Conservation (phyloP, 2,797 vertebrate genomes). For the Enteromius argenteus region DNA sequence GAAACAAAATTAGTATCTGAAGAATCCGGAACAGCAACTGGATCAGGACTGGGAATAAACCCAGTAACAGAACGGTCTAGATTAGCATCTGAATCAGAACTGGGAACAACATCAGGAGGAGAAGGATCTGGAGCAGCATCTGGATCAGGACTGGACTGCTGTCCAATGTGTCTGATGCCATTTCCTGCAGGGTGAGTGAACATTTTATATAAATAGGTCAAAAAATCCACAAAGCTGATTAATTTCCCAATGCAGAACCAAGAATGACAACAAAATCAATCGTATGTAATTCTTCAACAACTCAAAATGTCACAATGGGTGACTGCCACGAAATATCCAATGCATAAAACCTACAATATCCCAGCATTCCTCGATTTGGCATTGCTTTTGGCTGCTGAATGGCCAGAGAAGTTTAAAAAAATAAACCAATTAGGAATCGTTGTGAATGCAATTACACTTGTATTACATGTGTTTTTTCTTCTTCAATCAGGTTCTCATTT, state of each 20-base stretch:
- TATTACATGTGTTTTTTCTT: not conserved
- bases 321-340: not conserved
- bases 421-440: not conserved
- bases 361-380: not conserved
- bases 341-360: not conserved
- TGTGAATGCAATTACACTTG: not conserved
- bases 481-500: not conserved
- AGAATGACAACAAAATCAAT: not conserved
- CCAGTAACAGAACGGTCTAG: not conserved
- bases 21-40: not conserved
- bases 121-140: constrained; percentile 38
- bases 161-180: constrained; percentile 86
- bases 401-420: not conserved
- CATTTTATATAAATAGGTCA: not conserved
- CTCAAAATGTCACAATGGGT: not conserved
- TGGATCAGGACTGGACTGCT: constrained; percentile 72
- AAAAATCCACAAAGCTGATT: not conserved
- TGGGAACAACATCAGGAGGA: not conserved
- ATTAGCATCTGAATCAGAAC: not conserved
- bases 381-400: not conserved
- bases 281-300: not conserved
- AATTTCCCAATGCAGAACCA: not conserved
- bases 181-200: constrained; percentile 82
- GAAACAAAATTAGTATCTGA: not conserved
- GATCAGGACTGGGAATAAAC: not conserved